A percentile compares a stretch with the other conserved stretches of the same genome.
phyloP scores from a whole-genome alignment of 2,888 invertebrate genomes.

The Rotaria socialis region DNA sequence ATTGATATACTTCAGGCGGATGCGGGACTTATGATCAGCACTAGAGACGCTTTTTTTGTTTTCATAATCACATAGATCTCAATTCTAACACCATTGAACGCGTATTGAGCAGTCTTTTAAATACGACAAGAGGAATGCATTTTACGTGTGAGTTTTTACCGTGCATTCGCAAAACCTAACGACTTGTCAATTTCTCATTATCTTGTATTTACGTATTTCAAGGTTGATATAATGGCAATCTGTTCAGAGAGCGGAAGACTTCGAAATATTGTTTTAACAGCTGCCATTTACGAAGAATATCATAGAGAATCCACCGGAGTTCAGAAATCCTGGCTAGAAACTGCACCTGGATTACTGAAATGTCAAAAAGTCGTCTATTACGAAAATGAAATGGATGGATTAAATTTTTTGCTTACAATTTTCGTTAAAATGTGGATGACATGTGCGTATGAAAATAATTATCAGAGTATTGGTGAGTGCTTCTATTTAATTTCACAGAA shows the following conservation, averaged over 20 bases:
- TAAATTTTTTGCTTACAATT: not conserved
- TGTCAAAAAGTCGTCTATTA: constrained; percentile 15
- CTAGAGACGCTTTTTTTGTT: too few relatives aligned
- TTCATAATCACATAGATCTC: too few relatives aligned
- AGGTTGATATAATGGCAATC: not conserved
- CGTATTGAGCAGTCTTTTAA: too few relatives aligned
- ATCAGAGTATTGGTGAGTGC: constrained; percentile 24
- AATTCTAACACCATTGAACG: too few relatives aligned
- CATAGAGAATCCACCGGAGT: not conserved
- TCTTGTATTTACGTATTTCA: not conserved
- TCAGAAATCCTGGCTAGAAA: not conserved
- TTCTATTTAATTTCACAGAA: not conserved
- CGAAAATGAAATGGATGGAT: not conserved
- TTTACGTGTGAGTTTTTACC: too few relatives aligned
- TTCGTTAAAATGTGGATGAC: not conserved
- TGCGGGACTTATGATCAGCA: too few relatives aligned
- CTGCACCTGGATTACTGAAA: not conserved
- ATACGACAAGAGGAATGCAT: too few relatives aligned
- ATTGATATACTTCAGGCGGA: too few relatives aligned
- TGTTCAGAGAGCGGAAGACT: not conserved
- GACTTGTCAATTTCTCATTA: too few relatives aligned
- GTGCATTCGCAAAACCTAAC: too few relatives aligned
- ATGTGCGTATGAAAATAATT: constrained; percentile 1
- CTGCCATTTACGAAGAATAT: not conserved
- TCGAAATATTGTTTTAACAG: not conserved